Base-by-base conservation (phyloP, 2,888 invertebrate genomes). In the Trachelus iudaicus region DNA sequence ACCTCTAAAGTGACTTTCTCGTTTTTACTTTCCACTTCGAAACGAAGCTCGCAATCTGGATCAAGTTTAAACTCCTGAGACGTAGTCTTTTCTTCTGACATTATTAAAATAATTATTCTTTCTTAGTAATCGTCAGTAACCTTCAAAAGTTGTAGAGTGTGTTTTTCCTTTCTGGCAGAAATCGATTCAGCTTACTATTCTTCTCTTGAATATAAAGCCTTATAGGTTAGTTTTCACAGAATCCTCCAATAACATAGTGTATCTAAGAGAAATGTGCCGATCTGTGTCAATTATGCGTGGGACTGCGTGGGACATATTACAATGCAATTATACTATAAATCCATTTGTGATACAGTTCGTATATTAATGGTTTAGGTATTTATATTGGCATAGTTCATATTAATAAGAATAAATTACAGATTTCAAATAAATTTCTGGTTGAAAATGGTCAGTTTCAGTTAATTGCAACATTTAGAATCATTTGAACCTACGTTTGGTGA, bases 1-100 rank as follows among this genome's bases (percentile, higher is more conserved):
- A 96, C 96, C 93, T 96, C 96, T 79, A 97, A 93, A 79, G 94
- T 94, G 3, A 97, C 96, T 92, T 96, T 97, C 89, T 96, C 96
- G 90, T 95, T 95, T 92, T 96, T 96, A 4, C 95, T 94, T 92
- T 98, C 98, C 0, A 98, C 96, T 94, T 98, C 98, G 91, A 98
- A 98, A 75, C 98, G 95, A n/a, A 98, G 92, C 91, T 98, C 98
- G 15, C 96, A 95, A 89, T 98, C 97, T 0, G 95, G 93, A 80
- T 98, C 98, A 77, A 98, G 92, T 89, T 96, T 96, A 87, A 96
- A 97, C 89, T 98, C 97, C 91, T 94, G 94, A 2, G 90, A 85
- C 15, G 87, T 78, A 4, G 83, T 69, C 56, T 89, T 91, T 77
- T 91, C 91, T 73, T 92, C 92, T 0, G 88, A 84, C 91, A 91